These are phyloP conservation scores for Trinorchestia longiramus DNA, from an alignment of 1,140 invertebrate genomes.

Conservation along the genomic window DNA sequence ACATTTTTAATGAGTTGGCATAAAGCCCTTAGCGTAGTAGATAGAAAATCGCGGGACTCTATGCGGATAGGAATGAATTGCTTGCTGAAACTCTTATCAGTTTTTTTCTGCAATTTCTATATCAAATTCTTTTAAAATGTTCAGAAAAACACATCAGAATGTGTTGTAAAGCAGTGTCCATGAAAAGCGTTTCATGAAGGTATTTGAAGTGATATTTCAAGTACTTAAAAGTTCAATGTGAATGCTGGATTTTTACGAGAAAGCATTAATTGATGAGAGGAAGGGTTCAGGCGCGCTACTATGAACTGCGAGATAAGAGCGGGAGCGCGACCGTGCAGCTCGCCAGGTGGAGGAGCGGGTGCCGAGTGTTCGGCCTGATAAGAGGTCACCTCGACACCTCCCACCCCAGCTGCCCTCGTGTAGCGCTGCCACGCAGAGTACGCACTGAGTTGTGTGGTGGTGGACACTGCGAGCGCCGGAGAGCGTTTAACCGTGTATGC, in stretches of 20 bases:
- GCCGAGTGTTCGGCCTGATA: not conserved
- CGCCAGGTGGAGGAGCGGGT: not conserved
- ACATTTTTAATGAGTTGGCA: not conserved
- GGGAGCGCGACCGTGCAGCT: not conserved
- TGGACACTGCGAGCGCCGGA: no score
- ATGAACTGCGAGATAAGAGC: not conserved
- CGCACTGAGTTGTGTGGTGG: no score
- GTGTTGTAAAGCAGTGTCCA: not conserved
- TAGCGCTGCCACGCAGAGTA: no score
- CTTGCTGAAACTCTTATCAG: not conserved
- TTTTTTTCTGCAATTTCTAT: not conserved
- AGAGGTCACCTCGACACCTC: not conserved
- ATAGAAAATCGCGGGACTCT: not conserved
- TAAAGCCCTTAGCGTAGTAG: not conserved
- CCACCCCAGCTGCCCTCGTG: not conserved
- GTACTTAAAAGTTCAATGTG: not conserved
- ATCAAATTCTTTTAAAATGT: not conserved
- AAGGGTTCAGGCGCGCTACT: not conserved
- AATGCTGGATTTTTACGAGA: not conserved
- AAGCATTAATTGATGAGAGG: slow-evolving; percentile 1
- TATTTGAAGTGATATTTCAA: not conserved
- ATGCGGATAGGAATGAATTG: not conserved
- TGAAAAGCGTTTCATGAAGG: not conserved
- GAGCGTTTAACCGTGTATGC: no score
- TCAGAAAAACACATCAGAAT: not conserved